These are phyloP conservation scores for Ylistrum balloti DNA, from an alignment of 1,140 invertebrate genomes.

Conservation along the genomic window DNA sequence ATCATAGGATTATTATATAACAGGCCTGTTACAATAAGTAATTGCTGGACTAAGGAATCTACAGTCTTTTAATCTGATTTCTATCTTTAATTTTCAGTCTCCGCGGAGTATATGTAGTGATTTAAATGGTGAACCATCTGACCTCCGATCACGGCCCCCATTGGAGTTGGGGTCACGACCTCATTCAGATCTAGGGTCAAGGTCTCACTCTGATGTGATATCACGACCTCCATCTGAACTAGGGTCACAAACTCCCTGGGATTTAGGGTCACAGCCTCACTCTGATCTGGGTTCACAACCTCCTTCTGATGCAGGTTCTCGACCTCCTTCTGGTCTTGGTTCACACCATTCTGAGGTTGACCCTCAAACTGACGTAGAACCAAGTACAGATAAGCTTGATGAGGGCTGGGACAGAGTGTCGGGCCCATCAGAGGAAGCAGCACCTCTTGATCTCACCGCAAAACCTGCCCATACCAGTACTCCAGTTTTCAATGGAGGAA, in stretches of 20 bases:
- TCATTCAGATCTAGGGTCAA: neutral
- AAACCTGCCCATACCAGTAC: conserved; percentile 56
- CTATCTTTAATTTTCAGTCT: conserved; percentile 1
- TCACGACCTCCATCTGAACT: neutral
- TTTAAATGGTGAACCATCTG: conserved; percentile 41
- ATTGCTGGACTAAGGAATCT: too few species aligned
- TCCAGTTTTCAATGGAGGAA: conserved; percentile 51
- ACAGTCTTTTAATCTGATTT: neutral
- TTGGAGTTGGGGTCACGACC: neutral
- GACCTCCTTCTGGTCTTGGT: too few species aligned
- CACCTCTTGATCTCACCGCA: conserved; percentile 31
- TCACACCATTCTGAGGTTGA: neutral
- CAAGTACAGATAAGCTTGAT: neutral
- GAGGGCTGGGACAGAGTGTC: neutral
- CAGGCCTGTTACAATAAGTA: too few species aligned
- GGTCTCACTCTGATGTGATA: neutral
- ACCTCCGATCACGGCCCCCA: neutral
- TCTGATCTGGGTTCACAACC: neutral
- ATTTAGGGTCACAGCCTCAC: neutral
- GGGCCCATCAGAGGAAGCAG: neutral
- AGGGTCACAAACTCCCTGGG: neutral
- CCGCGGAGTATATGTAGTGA: conserved; percentile 30
- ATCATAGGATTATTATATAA: too few species aligned
- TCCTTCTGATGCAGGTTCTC: neutral
- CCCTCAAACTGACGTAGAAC: neutral